Conservation (phyloP, 2,888 invertebrate genomes). For the Lordiphosa fenestrarum region DNA sequence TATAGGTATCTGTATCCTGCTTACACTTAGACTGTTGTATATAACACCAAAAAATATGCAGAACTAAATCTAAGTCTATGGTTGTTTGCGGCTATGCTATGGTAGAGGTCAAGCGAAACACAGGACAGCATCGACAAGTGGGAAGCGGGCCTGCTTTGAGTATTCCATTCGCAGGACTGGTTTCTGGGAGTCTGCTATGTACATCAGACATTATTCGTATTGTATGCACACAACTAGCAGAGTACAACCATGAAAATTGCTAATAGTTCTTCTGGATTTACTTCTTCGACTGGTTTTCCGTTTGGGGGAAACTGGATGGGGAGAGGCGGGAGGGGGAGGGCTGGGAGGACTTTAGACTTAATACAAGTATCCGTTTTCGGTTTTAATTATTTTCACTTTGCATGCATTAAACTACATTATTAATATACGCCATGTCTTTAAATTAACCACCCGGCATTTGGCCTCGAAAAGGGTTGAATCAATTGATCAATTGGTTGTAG, state of each 20-base stretch:
- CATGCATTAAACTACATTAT: conserved; percentile 41
- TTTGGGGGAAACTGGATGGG: background rate
- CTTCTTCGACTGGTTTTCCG: conserved; percentile 25
- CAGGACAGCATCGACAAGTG: background rate
- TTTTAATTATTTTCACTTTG: conserved; percentile 27
- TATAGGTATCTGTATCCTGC: conserved; percentile 16
- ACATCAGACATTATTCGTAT: conserved; percentile 23
- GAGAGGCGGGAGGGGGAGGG: conserved; percentile 15
- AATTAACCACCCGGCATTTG: conserved; percentile 45
- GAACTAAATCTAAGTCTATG: conserved; percentile 34
- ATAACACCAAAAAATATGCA: conserved; percentile 40
- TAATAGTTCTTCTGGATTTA: conserved; percentile 54
- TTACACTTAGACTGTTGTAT: conserved; percentile 29
- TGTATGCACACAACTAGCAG: conserved; percentile 41
- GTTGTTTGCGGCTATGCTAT: conserved; percentile 19
- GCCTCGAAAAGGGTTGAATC: conserved; percentile 52
- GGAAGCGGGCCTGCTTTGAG: conserved; percentile 1
- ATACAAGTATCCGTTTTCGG: conserved; percentile 34
- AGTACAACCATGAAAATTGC: conserved; percentile 78
- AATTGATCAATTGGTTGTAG: conserved; percentile 63
- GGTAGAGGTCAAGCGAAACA: conserved; percentile 10
- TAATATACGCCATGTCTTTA: conserved; percentile 41
- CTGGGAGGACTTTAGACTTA: conserved; percentile 28
- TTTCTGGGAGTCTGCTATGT: conserved; percentile 18
- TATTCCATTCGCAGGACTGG: conserved; percentile 12